These are phyloP conservation scores for Halichoerus grypus DNA, from an alignment of 2,113 vertebrate genomes.

Conservation along the genomic window DNA sequence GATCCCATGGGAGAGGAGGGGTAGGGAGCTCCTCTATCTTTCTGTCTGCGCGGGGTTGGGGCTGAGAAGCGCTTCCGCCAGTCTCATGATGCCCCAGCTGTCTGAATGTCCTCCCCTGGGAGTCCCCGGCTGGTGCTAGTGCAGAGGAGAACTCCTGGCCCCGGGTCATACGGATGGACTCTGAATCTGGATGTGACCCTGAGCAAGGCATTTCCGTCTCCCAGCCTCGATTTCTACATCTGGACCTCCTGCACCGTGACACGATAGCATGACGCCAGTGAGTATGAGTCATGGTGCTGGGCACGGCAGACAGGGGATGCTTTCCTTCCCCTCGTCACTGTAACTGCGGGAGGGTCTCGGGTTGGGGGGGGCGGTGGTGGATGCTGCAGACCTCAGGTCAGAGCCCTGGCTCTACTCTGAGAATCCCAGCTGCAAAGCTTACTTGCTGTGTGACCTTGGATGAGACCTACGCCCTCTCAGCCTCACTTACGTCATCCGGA, in stretches of 20 bases:
- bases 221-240: background rate
- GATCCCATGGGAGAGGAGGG: background rate
- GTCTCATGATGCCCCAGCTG: background rate
- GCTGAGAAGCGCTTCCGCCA: background rate
- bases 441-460: background rate
- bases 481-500: background rate
- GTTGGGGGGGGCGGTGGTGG: background rate
- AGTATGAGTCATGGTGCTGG: fast-evolving
- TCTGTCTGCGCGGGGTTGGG: background rate
- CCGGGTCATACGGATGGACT: background rate
- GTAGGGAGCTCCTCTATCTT: background rate
- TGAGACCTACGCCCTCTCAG: background rate
- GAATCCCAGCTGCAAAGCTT: background rate
- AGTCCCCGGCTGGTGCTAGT: background rate
- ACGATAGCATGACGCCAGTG: background rate
- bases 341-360: background rate
- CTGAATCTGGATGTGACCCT: background rate
- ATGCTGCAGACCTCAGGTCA: background rate
- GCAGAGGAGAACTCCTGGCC: background rate
- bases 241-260: background rate
- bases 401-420: background rate
- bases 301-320: fast-evolving
- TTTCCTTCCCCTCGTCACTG: background rate
- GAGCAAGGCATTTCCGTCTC: background rate
- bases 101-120: fast-evolving